These are phyloP conservation scores for Nemotelus pantherinus DNA, from an alignment of 2,888 invertebrate genomes.

Conservation along the genomic window DNA sequence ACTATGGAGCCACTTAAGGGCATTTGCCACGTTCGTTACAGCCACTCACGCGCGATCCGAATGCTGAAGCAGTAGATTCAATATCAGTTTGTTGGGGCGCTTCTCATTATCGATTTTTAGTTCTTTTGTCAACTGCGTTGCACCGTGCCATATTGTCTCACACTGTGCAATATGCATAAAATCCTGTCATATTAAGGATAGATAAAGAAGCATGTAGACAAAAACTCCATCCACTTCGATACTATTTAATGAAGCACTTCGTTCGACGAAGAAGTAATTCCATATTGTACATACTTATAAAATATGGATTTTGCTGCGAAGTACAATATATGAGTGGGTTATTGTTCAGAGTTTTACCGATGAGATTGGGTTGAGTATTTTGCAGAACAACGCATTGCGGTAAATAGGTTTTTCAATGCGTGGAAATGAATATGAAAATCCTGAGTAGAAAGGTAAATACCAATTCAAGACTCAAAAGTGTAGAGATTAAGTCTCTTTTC, in stretches of 20 bases:
- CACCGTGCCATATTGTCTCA: constrained; percentile 7
- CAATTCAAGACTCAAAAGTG: no score
- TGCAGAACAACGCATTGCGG: no score
- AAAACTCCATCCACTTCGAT: constrained; percentile 35
- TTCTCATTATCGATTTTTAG: constrained; percentile 31
- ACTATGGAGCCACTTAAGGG: constrained; percentile 18
- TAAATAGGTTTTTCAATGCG: no score
- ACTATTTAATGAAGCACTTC: constrained; percentile 41
- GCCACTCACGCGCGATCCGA: constrained; percentile 13
- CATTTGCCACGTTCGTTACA: constrained; percentile 4
- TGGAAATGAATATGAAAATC: no score
- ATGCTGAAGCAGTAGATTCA: constrained; percentile 6
- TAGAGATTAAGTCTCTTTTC: no score
- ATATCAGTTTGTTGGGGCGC: constrained; percentile 28
- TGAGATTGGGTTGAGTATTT: constrained; percentile 16
- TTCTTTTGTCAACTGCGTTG: constrained; percentile 27
- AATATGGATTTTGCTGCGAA: not conserved
- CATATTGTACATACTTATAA: constrained; percentile 22
- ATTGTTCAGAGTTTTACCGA: constrained; percentile 33
- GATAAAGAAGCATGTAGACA: not conserved
- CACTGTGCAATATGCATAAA: constrained; percentile 21
- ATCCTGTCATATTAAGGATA: not conserved
- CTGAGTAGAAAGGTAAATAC: no score
- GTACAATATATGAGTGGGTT: constrained; percentile 11
- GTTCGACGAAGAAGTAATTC: constrained; percentile 33